Base-by-base conservation (phyloP, 2,888 invertebrate species). In the Scaptomyza caliginosa region DNA sequence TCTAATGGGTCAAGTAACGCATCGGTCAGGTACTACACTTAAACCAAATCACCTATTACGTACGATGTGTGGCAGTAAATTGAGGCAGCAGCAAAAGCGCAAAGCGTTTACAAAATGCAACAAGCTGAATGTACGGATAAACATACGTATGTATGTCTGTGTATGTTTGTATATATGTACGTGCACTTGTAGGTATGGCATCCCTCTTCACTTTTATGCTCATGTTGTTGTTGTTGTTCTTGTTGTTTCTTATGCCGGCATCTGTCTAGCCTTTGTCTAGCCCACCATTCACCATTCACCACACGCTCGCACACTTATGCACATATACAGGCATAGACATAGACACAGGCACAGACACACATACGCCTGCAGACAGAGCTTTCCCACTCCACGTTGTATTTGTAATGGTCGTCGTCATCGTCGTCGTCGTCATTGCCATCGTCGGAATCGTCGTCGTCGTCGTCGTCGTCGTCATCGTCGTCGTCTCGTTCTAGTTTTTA, bases 201-300 rank as follows among this genome's bases (percentile, higher is more conserved):
- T 40, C 17, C 54, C 13, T 34, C 7, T 34, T 16, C 45, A 34
- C 36, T 16, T 36, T 43, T 39, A 39, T 28, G n/a, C 13, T 42
- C 3, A n/a, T 32, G 26, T 32, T 36, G 42, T 48, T 28, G 36
- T 30, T 65, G 40, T 36, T 51, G 32, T 40, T 60, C 13, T 24
- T 48, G 13, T 43, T 23, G 43, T 54, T 28, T 23, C 48, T 54
- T 28, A 23, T 39, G 46, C 13, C 55, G 59, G 48, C 58, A 68
- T 64, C 67, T 67, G 84, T 81, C 78, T 78, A 78, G 83, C 83
- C 73, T 73, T 79, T 79, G 78, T 78, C 80, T 81, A 83, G 86
- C 77, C 57, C 74, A 60, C 55, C 28, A 45, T 21, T 21, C 52
- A 46, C 58, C 48, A 49, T 19, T 21, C 32, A 28, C 17, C 28